Evolutionary conservation across 2,888 invertebrate genomes (phyloP).

Genomic region (Desoria tigrina): DNA sequence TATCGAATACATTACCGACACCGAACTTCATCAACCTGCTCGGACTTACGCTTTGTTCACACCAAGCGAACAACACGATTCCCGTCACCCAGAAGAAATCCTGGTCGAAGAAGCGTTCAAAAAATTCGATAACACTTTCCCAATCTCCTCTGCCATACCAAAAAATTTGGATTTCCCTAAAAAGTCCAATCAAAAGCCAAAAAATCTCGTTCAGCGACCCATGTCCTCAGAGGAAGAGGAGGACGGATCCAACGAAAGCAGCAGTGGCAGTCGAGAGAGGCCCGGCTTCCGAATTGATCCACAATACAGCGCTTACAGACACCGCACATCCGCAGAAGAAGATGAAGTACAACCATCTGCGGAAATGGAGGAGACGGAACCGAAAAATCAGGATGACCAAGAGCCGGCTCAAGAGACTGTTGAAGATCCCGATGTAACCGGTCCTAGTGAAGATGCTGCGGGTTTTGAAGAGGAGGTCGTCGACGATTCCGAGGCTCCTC

Average conservation of each 20-base stretch:
- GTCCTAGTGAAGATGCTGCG: slow-evolving; percentile 20
- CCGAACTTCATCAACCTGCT: slow-evolving; percentile 38
- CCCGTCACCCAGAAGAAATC: slow-evolving; percentile 24
- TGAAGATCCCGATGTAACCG: not conserved
- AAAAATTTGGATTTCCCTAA: slow-evolving; percentile 28
- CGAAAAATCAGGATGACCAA: slow-evolving; percentile 29
- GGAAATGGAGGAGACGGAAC: slow-evolving; percentile 21
- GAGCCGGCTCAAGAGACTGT: slow-evolving; percentile 21
- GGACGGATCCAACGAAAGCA: slow-evolving; percentile 27
- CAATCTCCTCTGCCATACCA: slow-evolving; percentile 18
- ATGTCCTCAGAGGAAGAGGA: slow-evolving; percentile 32
- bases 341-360: slow-evolving; percentile 16
- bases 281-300: not conserved
- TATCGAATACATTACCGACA: slow-evolving; percentile 36
- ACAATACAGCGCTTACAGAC: slow-evolving; percentile 15
- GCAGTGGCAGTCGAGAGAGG: slow-evolving; percentile 23
- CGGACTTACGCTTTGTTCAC: slow-evolving; percentile 36
- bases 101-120: slow-evolving; percentile 33
- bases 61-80: slow-evolving; percentile 28
- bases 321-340: slow-evolving; percentile 15
- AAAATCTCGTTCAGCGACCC: not conserved
- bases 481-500: slow-evolving; percentile 18
- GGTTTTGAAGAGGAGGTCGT: slow-evolving; percentile 17
- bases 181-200: not conserved
- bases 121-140: slow-evolving; percentile 40